Conservation (phyloP, 92 coral and sea anemone species). For the Epizoanthus stellaris region DNA sequence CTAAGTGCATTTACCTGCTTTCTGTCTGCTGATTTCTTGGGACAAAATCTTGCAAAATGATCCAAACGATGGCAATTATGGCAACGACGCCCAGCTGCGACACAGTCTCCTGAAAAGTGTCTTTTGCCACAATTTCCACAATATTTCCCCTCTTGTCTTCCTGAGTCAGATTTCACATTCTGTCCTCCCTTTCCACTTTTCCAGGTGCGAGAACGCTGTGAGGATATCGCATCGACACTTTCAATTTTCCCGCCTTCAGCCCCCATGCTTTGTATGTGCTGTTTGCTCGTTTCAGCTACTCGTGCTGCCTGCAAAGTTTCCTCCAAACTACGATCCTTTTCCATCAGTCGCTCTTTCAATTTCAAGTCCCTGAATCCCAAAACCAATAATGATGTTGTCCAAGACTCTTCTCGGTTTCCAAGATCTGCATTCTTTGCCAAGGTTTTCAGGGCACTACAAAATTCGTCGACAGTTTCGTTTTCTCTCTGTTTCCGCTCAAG, state of each 20-base stretch:
- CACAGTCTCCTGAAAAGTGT: conserved; percentile 32
- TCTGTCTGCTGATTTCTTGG: conserved; percentile 1
- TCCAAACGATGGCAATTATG: conserved; percentile 32
- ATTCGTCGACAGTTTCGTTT: conserved; percentile 41
- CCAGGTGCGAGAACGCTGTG: neutral
- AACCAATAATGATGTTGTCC: conserved; percentile 49
- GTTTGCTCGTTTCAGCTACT: conserved; percentile 45
- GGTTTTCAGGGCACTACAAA: conserved; percentile 42
- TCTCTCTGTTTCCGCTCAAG: conserved; percentile 55
- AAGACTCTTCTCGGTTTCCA: conserved; percentile 46
- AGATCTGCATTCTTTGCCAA: conserved; percentile 41
- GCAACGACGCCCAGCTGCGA: conserved; percentile 32
- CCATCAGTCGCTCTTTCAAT: conserved; percentile 35
- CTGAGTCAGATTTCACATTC: neutral
- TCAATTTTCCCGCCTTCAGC: conserved; percentile 20
- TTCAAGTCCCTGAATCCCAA: conserved; percentile 44
- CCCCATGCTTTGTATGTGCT: conserved; percentile 39
- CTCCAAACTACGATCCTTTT: conserved; percentile 38
- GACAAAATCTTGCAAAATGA: conserved; percentile 45
- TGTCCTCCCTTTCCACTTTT: neutral
- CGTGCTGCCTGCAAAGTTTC: conserved; percentile 47
- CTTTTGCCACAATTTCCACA: conserved; percentile 39
- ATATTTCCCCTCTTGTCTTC: conserved; percentile 5
- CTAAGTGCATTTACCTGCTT: conserved; percentile 43
- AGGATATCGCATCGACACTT: conserved; percentile 4